Base-by-base conservation (phyloP, 2,888 invertebrate species). In the Drosophila acutilabella region DNA sequence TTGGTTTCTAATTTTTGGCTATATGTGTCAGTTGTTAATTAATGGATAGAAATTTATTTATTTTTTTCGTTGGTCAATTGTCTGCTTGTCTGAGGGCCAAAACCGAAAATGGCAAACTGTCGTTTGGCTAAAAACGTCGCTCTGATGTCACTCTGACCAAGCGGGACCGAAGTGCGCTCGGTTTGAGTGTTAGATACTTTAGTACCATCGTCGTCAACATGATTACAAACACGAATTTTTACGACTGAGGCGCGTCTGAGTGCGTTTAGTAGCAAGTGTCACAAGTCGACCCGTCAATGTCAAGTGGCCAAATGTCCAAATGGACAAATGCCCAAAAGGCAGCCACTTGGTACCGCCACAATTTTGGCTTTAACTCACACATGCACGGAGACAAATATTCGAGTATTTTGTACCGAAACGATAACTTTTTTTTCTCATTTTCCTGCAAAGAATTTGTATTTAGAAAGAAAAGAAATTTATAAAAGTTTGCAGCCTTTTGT, bases 1-100 rank as follows among this genome's bases (percentile, higher is more conserved):
- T 56, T 57, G 52, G n/a, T 50, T 65, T 36, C 13, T 44, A 2
- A 48, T 54, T 53, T 52, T 51, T 64, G 64, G 64, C 30, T 50
- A 62, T 74, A 68, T 83, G 69, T 80, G 81, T 65, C 81, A 83
- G 68, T 65, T 81, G 84, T 73, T 71, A 81, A 71, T 80, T 59
- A 81, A 80, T 80, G 69, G 59, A 58, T 71, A 67, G 80, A 68
- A 80, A 75, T 74, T 52, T 18, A 11, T 16, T 18, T 4, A 7
- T 44, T 69, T 62, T 66, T 61, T 61, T 70, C 53, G 70, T n/a
- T 69, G 64, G 51, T 53, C 66, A 74, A 75, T 73, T 48, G 50
- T 40, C 44, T 50, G 64, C 44, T 36, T 26, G 58, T 44, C 51
- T 52, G 30, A 13, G 26, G 14, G 40, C 41, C 57, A 11, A 2